A percentile compares a stretch with the other conserved stretches of the same genome.
These are phyloP conservation scores for Aphis gossypii DNA, from an alignment of 1,140 invertebrate species.

Conservation along the genomic window DNA sequence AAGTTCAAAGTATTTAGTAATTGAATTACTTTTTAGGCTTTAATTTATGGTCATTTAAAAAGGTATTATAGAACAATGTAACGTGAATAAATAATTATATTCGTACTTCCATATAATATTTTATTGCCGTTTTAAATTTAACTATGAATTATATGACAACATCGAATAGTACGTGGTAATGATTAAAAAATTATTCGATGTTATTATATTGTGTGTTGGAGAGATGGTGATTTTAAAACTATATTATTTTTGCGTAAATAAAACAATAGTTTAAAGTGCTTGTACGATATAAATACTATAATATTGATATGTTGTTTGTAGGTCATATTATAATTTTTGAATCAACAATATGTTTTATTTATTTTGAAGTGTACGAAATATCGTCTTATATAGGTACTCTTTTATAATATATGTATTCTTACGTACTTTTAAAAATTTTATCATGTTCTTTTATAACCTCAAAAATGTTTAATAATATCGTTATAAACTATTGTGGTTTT, in stretches of 20 bases:
- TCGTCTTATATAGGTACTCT: neutral
- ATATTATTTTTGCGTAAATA: neutral
- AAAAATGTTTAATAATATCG: neutral
- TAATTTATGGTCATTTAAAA: slow-evolving; percentile 36
- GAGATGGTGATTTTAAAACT: neutral
- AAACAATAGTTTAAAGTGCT: neutral
- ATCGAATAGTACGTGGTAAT: neutral
- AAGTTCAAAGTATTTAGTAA: slow-evolving; percentile 33
- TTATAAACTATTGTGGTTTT: neutral
- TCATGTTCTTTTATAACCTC: neutral
- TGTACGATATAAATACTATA: neutral
- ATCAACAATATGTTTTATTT: slow-evolving; percentile 10
- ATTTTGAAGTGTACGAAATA: neutral
- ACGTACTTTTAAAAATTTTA: neutral
- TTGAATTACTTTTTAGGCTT: neutral
- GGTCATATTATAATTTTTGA: neutral
- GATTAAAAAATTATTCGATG: too few relatives aligned
- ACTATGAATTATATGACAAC: neutral
- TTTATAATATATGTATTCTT: neutral
- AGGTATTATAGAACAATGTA: neutral
- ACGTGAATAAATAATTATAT: neutral
- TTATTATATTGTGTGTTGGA: neutral
- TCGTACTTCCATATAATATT: neutral
- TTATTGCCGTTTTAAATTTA: neutral
- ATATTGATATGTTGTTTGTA: neutral